phyloP scores from a whole-genome alignment of 2,113 vertebrate species.

The Vanacampus margaritifer region DNA sequence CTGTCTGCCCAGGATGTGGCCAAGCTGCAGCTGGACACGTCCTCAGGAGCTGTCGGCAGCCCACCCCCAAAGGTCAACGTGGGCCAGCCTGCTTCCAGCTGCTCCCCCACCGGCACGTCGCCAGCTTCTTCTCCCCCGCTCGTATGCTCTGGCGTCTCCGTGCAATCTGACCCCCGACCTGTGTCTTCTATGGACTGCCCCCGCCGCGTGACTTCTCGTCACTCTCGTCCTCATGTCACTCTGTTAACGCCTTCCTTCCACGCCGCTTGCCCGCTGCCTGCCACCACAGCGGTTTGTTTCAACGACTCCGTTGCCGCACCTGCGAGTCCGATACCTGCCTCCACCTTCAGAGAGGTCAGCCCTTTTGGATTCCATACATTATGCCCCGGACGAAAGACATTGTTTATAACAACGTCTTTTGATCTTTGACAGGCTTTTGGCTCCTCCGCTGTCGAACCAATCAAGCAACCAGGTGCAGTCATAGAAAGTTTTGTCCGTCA shows the following conservation, averaged over 20 bases:
- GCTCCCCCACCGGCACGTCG: slow-evolving; percentile 9
- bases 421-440: slow-evolving; percentile 29
- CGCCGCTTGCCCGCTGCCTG: slow-evolving; percentile 12
- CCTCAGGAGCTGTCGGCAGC: not conserved
- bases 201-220: slow-evolving; percentile 9
- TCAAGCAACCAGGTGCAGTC: slow-evolving; percentile 78
- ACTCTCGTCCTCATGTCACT: not conserved
- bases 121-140: not conserved
- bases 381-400: not conserved
- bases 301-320: slow-evolving; percentile 51
- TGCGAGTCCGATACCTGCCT: slow-evolving; percentile 62
- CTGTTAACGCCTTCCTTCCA: slow-evolving; percentile 5
- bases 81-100: not conserved
- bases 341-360: slow-evolving; percentile 79
- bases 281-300: slow-evolving; percentile 25
- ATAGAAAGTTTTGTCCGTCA: slow-evolving; percentile 93
- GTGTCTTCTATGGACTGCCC: slow-evolving; percentile 3
- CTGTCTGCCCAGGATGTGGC: slow-evolving; percentile 83
- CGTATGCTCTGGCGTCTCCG: not conserved
- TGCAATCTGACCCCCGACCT: slow-evolving; percentile 5
- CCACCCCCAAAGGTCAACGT: not conserved
- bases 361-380: not conserved
- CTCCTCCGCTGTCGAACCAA: slow-evolving; percentile 49
- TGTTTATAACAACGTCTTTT: not conserved
- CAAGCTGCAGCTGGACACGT: slow-evolving; percentile 69